A percentile compares a stretch with the other conserved stretches of the same genome.
phyloP scores from a whole-genome alignment of 2,113 vertebrate species.

The Hyperopisus bebe region DNA sequence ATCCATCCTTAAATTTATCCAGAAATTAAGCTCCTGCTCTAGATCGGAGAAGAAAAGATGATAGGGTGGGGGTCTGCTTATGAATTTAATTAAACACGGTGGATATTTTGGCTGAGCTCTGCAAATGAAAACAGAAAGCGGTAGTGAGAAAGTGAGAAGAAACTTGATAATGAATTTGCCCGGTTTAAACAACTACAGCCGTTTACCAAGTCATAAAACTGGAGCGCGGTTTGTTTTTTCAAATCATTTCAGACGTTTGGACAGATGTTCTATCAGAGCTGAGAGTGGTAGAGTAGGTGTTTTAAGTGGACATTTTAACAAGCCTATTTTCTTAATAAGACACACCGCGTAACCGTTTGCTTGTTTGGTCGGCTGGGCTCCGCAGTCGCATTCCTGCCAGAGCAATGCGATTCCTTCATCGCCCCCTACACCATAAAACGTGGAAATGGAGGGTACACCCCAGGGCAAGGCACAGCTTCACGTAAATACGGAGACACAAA shows the following conservation, averaged over 20 bases:
- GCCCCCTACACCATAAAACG: neutral
- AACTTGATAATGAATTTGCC: constrained; percentile 35
- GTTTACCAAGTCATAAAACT: constrained; percentile 34
- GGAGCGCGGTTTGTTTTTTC: constrained; percentile 31
- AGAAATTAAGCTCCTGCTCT: constrained; percentile 16
- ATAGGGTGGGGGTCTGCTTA: constrained; percentile 21
- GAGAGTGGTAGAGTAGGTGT: constrained; percentile 13
- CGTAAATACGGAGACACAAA: neutral
- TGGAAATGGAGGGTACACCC: neutral
- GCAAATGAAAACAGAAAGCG: constrained; percentile 26
- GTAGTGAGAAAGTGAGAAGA: constrained; percentile 25
- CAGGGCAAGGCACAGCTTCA: neutral
- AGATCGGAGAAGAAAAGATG: constrained; percentile 14
- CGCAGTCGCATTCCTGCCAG: neutral
- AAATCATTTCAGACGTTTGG: constrained; percentile 40
- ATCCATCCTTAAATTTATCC: neutral
- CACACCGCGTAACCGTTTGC: neutral
- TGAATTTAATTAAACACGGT: constrained; percentile 34
- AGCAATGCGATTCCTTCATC: neutral
- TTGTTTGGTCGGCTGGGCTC: neutral
- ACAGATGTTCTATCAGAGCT: constrained; percentile 37
- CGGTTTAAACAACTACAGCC: constrained; percentile 27
- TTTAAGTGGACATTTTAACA: constrained; percentile 14
- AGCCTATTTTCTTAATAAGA: constrained; percentile 15
- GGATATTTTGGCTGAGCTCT: constrained; percentile 29